Conservation (phyloP, 2,888 invertebrate genomes). For the Xestia xanthographa region DNA sequence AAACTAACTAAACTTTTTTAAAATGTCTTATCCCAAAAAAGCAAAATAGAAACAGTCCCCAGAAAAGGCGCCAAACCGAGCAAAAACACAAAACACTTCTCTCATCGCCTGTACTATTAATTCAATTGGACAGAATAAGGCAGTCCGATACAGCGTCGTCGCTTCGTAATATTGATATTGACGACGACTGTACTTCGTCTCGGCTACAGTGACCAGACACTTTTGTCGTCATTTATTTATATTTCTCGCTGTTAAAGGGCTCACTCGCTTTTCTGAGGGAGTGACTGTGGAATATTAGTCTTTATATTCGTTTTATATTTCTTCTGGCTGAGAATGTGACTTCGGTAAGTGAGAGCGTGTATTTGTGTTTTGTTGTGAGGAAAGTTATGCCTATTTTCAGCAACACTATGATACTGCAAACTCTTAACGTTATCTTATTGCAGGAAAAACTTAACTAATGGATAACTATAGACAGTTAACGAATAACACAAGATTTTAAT, state of each 20-base stretch:
- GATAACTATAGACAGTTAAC: background rate
- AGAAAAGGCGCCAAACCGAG: conserved; percentile 3
- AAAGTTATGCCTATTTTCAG: background rate
- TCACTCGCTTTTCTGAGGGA: conserved; percentile 41
- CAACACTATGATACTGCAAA: background rate
- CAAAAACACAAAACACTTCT: conserved; percentile 45
- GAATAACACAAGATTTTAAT: background rate
- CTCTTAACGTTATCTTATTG: background rate
- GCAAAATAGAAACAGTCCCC: background rate
- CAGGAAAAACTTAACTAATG: background rate
- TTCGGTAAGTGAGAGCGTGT: background rate
- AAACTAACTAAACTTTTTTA: too few relatives aligned
- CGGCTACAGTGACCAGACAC: conserved; percentile 77
- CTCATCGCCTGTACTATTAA: conserved; percentile 69
- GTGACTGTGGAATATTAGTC: conserved; percentile 34
- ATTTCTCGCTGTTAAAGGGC: conserved; percentile 55
- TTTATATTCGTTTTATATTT: conserved; percentile 22
- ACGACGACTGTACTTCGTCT: conserved; percentile 78
- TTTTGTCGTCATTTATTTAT: conserved; percentile 67
- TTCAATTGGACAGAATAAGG: conserved; percentile 75
- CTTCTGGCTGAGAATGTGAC: background rate
- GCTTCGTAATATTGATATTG: conserved; percentile 78
- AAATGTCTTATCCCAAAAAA: background rate
- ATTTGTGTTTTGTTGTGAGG: background rate
- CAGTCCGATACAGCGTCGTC: conserved; percentile 69